Evolutionary conservation across 2,888 invertebrate genomes (phyloP), one percentile per base, ranked within the genome.

Genomic region (Lasioglossum pauxillum): DNA sequence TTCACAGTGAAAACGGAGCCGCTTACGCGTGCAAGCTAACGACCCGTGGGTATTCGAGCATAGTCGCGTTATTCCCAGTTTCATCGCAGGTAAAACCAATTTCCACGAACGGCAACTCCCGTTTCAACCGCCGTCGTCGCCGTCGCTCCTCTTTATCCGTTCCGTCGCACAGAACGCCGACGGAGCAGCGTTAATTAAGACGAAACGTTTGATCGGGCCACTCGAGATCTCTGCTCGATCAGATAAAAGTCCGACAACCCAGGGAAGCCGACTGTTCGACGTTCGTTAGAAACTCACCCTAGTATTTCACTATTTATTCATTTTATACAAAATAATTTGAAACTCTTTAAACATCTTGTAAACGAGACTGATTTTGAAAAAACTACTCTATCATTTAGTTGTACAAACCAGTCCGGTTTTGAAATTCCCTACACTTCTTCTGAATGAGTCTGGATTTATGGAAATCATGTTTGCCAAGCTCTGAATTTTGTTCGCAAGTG

Each of bases 41-140:
- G 89, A 89, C 84, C 87, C 75, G 77, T 81, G 89, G 77, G 87
- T 60, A 84, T 75, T 89, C 82, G 77, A 76, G 72, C 75, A 46
- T 27, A 73, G 35, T 80, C 85, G 75, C 57, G 74, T 74, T 60
- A 60, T 88, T 82, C 84, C 77, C 80, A 78, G 78, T 80, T 46
- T 69, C 82, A 82, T 86, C 86, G 85, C 75, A 46, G 80, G 71
- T 82, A 75, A 88, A 85, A 73, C 73, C 83, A 77, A 84, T 84
- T 84, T 84, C 82, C 83, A 57, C 82, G 83, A 84, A 84, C 60
- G 53, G 16, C 77, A 41, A 73, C 73, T 74, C 77, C 83, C 82
- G 73, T 67, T 31, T 46, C 82, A 60, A 73, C 14, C 60, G 72
- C 49, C 46, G 16, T 1, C 14, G 46, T 46, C 27, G 12, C 23